A percentile compares a stretch with the other conserved stretches of the same genome.
Evolutionary conservation across 1,140 invertebrate species (phyloP).

Genomic region (Whitmania pigra): DNA sequence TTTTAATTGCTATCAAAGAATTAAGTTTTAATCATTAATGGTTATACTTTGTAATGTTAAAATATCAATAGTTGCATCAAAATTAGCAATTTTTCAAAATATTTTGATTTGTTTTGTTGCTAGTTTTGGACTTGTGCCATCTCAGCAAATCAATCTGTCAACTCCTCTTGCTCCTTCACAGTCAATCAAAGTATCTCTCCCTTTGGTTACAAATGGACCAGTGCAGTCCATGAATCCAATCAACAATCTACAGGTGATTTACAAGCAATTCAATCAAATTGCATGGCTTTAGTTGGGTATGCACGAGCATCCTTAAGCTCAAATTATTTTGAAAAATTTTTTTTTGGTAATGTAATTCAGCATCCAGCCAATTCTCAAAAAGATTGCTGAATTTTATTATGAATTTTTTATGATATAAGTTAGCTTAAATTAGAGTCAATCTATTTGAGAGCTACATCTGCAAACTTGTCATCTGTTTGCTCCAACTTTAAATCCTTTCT

Average conservation of each 20-base stretch:
- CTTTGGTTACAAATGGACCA: constrained; percentile 69
- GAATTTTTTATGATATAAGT: too few species aligned
- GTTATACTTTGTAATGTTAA: constrained; percentile 15
- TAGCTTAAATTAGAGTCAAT: too few species aligned
- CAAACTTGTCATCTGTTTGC: too few species aligned
- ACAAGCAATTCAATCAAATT: too few species aligned
- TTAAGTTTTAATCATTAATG: constrained; percentile 9
- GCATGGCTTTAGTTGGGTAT: too few species aligned
- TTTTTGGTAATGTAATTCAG: too few species aligned
- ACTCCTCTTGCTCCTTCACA: constrained; percentile 72
- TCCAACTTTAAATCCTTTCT: too few species aligned
- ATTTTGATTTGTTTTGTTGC: constrained; percentile 25
- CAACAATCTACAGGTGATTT: constrained; percentile 71
- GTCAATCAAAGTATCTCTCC: constrained; percentile 60
- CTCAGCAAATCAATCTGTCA: constrained; percentile 62
- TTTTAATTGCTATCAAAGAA: background rate
- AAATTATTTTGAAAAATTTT: too few species aligned
- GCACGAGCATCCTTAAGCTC: too few species aligned
- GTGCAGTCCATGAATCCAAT: constrained; percentile 94
- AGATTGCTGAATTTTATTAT: too few species aligned
- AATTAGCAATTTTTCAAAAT: background rate
- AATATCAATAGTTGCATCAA: constrained; percentile 13
- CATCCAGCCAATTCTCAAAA: too few species aligned
- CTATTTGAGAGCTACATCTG: too few species aligned
- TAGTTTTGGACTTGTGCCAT: constrained; percentile 83